Evolutionary conservation across 2,888 invertebrate genomes (phyloP), one percentile per base, ranked within the genome.

Genomic region (Orchestes rusci): DNA sequence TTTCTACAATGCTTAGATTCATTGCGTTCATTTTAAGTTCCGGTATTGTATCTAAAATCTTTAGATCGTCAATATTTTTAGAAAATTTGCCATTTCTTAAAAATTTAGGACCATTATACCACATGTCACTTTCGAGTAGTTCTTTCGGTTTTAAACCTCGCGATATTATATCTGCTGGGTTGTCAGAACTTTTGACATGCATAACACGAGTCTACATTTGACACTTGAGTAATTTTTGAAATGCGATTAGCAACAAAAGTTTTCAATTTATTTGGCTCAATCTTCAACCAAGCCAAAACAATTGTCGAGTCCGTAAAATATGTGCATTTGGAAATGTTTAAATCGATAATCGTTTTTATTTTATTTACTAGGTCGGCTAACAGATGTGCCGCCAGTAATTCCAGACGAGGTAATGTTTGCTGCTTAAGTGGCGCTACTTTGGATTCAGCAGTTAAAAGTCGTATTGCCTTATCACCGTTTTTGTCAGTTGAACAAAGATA

Each of bases 381-480:
- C 15, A 56, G 32, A 16, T 48, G 15, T 3, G 56, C 55, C 3
- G 42, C 54, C 7, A 45, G 52, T 10, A 55, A 31, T 48, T 56
- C 54, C 12, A 59, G 36, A 31, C 53, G 43, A 12, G 57, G 56
- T 5, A 58, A 16, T n/a, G 54, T 51, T 13, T 55, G 8, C 4
- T 30, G 30, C 49, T 55, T 58, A 23, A 56, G 30, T n/a, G 56
- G 56, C 13, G 56, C 52, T 17, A 57, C 57, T n/a, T 52, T 51
- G n/a, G 56, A 57, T 52, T 58, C 58, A 1, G 56, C 45, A 17
- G 53, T 53, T 29, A 59, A 34, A 16, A 59, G 41, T 16, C 44
- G 27, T 12, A 39, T 29, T 2, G 27, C 16, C 13, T 13, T n/a
- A 5, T 43, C 27, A 17, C 34, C 42, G 13, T 17, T 7, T 12